Evolutionary conservation across 1,140 invertebrate species (phyloP).

Genomic region (Zaprionus ghesquierei): DNA sequence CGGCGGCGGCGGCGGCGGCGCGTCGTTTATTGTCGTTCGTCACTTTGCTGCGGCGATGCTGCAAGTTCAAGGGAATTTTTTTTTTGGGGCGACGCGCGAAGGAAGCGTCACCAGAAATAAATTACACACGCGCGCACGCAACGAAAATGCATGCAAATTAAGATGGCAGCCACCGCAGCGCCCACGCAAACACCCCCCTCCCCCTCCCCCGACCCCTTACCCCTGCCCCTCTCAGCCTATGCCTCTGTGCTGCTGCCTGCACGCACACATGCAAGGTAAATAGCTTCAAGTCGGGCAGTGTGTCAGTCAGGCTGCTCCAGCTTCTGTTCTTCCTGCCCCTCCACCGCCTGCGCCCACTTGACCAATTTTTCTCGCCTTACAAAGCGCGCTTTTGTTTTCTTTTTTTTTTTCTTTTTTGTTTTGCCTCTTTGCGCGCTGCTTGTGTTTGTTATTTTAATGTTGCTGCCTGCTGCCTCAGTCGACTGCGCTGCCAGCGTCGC

Average conservation of each 20-base stretch:
- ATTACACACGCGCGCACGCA: slow-evolving; percentile 47
- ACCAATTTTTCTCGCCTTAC: slow-evolving; percentile 36
- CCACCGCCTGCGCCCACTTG: slow-evolving; percentile 50
- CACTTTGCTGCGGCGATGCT: background rate
- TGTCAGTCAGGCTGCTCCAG: slow-evolving; percentile 14
- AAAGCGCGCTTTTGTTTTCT: slow-evolving; percentile 1
- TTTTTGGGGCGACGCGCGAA: background rate
- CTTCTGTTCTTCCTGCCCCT: background rate
- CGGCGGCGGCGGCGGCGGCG: background rate
- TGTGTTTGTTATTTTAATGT: slow-evolving; percentile 11
- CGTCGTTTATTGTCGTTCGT: background rate
- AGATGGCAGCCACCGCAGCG: slow-evolving; percentile 46
- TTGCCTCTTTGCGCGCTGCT: slow-evolving; percentile 13
- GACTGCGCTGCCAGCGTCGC: slow-evolving; percentile 22
- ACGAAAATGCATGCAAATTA: slow-evolving; percentile 59
- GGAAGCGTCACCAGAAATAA: slow-evolving; percentile 37
- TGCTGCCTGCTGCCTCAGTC: background rate
- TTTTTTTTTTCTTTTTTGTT: no score
- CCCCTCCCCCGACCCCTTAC: background rate
- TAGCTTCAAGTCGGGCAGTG: slow-evolving; percentile 46
- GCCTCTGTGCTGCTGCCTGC: background rate
- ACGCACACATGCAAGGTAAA: background rate
- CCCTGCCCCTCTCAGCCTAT: background rate
- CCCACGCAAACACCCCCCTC: background rate
- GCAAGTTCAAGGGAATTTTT: slow-evolving; percentile 62